Evolutionary conservation across 1,140 invertebrate species (phyloP), one percentile per base, ranked within the genome.

Genomic region (Stenopsyche tienmushanensis): DNA sequence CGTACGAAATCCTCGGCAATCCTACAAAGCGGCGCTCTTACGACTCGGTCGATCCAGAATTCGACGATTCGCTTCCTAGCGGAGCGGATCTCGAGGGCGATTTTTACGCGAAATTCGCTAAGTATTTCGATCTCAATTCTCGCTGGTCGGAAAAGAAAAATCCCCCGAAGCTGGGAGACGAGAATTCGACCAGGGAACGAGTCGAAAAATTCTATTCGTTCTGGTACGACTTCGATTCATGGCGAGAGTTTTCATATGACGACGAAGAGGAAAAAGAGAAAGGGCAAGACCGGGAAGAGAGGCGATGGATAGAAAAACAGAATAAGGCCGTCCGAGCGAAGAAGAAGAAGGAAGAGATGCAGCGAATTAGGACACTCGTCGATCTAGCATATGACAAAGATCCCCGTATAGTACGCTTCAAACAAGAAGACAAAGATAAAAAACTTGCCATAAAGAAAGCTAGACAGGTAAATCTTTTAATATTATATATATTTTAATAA

Each of bases 201-300:
- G 92, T 95, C 0, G 92, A 97, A 73, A 83, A 83, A 39, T 94
- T 94, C 80, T 94, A 94, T 75, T 85, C 87, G 39, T 94, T 94
- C 78, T 97, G 96, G 95, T 98, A 98, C 77, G 88, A 95, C 70
- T 99, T 98, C 81, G 94, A 98, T 71, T 99, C 97, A 0, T 99
- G 97, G 97, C 83, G 97, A 69, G 97, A 99, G 73, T 99, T 92
- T 82, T 99, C 96, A n/a, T 99, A 99, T 77, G 79, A 98, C 62
- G 97, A 99, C 79, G 96, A 98, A 80, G 97, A 99, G 76, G 96
- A 98, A 71, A 99, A 98, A 77, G 95, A 98, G 75, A 96, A 94
- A 75, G 97, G 96, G 2, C 90, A 96, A 78, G 95, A 92, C 80
- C 87, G 96, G 0, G 96, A 98, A 72, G 96, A 98, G 81, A 83